Conservation (phyloP, 64 coral and sea anemone genomes). For the Dendronephthya gigantea region DNA sequence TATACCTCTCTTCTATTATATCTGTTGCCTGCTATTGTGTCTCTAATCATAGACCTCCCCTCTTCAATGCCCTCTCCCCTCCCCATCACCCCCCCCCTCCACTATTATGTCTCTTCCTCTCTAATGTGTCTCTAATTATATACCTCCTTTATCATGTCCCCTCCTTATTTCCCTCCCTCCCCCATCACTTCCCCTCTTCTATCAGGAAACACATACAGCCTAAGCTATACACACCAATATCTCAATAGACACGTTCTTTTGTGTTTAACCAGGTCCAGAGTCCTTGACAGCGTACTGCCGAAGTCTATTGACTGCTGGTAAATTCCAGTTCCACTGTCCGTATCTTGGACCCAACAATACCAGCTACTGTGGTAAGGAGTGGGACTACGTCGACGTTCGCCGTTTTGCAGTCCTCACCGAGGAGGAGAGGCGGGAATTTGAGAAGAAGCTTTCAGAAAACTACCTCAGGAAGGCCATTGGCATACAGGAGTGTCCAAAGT, state of each 20-base stretch:
- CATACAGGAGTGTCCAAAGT: constrained; percentile 65
- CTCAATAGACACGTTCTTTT: not conserved
- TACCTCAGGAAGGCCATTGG: constrained; percentile 53
- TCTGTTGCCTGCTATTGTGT: no score
- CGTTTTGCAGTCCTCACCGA: constrained; percentile 68
- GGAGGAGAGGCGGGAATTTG: constrained; percentile 52
- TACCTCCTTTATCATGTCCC: no score
- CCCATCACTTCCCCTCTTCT: no score
- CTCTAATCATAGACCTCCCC: no score
- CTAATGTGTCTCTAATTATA: no score
- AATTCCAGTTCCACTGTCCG: constrained; percentile 49
- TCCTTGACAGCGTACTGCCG: constrained; percentile 71
- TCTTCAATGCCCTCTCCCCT: no score
- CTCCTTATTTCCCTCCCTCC: no score
- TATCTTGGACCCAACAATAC: constrained; percentile 39
- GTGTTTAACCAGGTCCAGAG: constrained; percentile 48
- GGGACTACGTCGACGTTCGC: constrained; percentile 57
- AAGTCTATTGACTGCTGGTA: constrained; percentile 46
- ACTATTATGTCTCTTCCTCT: no score
- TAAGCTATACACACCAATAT: no score
- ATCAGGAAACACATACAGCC: no score
- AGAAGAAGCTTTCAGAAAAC: constrained; percentile 54
- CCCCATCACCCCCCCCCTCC: no score
- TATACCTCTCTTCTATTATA: no score
- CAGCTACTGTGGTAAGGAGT: constrained; percentile 55